phyloP scores from a whole-genome alignment of 1,140 invertebrate species.

The Watersipora subatra region DNA sequence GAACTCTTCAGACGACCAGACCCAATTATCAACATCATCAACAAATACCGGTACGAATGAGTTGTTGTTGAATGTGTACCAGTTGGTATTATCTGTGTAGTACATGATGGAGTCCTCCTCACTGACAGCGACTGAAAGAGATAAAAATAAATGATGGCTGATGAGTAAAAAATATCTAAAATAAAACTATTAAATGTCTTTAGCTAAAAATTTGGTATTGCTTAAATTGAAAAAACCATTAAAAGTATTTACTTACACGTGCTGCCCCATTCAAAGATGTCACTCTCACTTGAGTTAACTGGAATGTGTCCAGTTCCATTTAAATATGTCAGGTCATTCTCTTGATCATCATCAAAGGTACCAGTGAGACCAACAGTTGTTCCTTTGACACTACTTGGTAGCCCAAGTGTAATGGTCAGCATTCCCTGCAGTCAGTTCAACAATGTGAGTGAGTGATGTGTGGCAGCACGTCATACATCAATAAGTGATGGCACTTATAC shows the following conservation, averaged over 20 bases:
- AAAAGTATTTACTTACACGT: slow-evolving; percentile 12
- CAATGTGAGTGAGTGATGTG: background rate
- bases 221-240: background rate
- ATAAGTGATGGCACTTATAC: too few relatives aligned
- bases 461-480: background rate
- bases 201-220: too few relatives aligned
- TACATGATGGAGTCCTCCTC: background rate
- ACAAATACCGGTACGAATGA: background rate
- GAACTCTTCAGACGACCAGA: background rate
- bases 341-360: slow-evolving; percentile 10
- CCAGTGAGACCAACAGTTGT: slow-evolving; percentile 10
- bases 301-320: slow-evolving; percentile 7
- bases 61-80: background rate
- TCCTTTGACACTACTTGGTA: background rate
- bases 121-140: background rate
- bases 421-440: background rate
- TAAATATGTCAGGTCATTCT: slow-evolving; percentile 12
- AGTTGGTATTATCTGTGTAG: background rate
- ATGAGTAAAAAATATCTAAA: too few relatives aligned
- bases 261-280: slow-evolving; percentile 4
- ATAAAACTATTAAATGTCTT: too few relatives aligned
- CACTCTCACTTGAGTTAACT: slow-evolving; percentile 2
- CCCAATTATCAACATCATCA: background rate
- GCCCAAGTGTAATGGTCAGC: background rate
- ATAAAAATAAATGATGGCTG: too few relatives aligned